These are phyloP conservation scores for Cecidostiba fungosa DNA, from an alignment of 2,888 invertebrate species.

Conservation along the genomic window DNA sequence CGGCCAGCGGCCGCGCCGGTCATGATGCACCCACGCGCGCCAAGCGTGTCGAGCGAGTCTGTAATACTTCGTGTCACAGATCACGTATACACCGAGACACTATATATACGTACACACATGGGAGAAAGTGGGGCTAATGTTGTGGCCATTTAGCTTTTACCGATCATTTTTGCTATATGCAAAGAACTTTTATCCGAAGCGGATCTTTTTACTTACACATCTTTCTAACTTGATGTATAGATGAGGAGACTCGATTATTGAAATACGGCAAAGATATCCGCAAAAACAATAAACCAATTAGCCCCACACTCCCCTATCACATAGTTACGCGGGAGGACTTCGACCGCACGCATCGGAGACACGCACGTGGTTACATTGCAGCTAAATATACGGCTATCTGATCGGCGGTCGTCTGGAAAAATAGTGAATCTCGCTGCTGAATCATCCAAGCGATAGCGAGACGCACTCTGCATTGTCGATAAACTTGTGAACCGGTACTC, in stretches of 20 bases:
- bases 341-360: neutral
- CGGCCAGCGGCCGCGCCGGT: neutral
- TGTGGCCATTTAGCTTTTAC: too few relatives aligned
- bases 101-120: neutral
- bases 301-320: too few relatives aligned
- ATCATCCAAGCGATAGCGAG: slow-evolving; percentile 18
- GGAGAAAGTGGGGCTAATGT: too few relatives aligned
- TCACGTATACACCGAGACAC: neutral
- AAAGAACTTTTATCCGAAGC: too few relatives aligned
- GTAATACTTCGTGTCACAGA: slow-evolving; percentile 18
- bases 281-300: too few relatives aligned
- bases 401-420: slow-evolving; percentile 44
- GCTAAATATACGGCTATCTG: neutral
- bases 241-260: too few relatives aligned
- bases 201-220: too few relatives aligned
- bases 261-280: too few relatives aligned
- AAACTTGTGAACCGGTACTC: slow-evolving; percentile 16
- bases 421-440: slow-evolving; percentile 31
- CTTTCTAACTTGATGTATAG: too few relatives aligned
- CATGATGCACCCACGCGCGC: neutral
- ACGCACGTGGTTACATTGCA: neutral
- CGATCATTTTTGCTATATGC: too few relatives aligned
- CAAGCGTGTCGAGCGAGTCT: neutral
- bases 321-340: neutral
- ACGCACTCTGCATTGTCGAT: slow-evolving; percentile 20